Conservation (phyloP, 2,888 invertebrate species). For the Temnothorax ravouxi region DNA sequence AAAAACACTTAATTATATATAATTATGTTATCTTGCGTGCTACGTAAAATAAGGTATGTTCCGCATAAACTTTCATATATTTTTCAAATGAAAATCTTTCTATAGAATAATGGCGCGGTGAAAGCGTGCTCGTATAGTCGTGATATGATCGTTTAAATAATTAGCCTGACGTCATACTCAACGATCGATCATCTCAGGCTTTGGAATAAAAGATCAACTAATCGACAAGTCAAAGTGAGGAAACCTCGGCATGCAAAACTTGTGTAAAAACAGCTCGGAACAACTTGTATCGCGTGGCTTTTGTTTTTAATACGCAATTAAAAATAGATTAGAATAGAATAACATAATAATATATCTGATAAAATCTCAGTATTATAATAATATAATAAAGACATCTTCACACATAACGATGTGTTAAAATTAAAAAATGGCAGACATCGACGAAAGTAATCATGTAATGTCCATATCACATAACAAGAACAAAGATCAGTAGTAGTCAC, state of each 20-base stretch:
- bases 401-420: neutral
- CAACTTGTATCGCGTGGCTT: neutral
- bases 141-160: conserved; percentile 28
- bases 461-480: neutral
- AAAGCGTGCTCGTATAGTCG: neutral
- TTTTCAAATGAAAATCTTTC: neutral
- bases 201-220: conserved; percentile 1
- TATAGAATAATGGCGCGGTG: neutral
- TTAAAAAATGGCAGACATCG: neutral
- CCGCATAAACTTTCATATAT: neutral
- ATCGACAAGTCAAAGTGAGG: neutral
- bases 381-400: neutral
- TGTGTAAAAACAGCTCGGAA: neutral
- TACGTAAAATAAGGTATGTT: neutral
- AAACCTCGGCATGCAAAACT: neutral
- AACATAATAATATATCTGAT: neutral
- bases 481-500: conserved; percentile 6
- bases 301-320: conserved; percentile 4
- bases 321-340: neutral
- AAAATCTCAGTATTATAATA: neutral
- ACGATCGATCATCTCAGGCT: neutral
- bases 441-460: neutral
- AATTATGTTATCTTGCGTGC: neutral
- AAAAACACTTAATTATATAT: too few species aligned
- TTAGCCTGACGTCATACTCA: conserved; percentile 16